A percentile compares a stretch with the other conserved stretches of the same genome.
These are phyloP conservation scores for Isichthys henryi DNA, from an alignment of 2,113 vertebrate species.

Conservation along the genomic window DNA sequence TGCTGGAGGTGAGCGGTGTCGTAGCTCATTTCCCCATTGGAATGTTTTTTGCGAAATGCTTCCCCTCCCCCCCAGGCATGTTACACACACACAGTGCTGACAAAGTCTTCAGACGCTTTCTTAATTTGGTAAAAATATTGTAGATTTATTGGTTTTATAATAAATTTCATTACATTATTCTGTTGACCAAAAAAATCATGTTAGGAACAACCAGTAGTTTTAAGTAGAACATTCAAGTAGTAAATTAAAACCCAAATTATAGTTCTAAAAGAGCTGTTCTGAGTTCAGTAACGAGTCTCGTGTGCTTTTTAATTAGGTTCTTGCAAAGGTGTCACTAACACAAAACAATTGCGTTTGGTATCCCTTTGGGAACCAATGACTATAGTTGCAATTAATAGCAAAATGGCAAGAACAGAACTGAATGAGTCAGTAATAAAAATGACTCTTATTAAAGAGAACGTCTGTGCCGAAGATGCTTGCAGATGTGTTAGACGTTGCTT, in stretches of 20 bases:
- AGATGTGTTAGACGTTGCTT: neutral
- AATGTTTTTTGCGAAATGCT: neutral
- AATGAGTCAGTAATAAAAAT: neutral
- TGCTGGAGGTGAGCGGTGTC: slow-evolving; percentile 80
- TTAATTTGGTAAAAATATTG: neutral
- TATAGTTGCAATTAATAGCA: neutral
- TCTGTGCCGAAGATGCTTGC: neutral
- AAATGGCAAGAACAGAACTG: neutral
- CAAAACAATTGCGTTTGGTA: neutral
- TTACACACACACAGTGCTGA: neutral
- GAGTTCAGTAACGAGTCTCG: neutral
- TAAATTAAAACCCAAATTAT: neutral
- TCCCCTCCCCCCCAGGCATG: neutral
- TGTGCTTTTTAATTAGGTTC: neutral
- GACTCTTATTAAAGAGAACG: neutral
- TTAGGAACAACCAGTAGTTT: neutral
- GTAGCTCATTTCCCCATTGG: neutral
- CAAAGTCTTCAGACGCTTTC: neutral
- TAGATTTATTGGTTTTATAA: neutral
- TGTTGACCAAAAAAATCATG: neutral
- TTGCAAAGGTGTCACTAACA: no score
- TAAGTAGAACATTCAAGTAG: neutral
- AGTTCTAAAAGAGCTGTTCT: neutral
- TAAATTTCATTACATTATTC: neutral
- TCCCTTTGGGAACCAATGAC: neutral